Evolutionary conservation across 2,113 vertebrate species (phyloP), one percentile per base, ranked within the genome.

Genomic region (Poicephalus meyeri): DNA sequence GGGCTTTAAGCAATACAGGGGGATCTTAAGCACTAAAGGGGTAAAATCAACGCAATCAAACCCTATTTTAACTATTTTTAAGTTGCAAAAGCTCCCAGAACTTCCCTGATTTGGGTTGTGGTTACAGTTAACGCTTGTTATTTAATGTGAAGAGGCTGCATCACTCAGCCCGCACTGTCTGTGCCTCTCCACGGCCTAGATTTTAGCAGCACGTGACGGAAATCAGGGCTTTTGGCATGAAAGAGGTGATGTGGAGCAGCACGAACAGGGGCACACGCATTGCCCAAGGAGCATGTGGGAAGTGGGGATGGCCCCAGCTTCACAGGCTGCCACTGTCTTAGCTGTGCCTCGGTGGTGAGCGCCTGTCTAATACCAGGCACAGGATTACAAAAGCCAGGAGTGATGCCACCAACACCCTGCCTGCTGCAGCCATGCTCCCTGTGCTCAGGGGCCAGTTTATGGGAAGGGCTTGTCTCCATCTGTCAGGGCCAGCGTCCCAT

Each of bases 371-470:
- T 23, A 56, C 16, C 2, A 0, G 25, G 33, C 8, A 11, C 15
- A 0, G 66, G 50, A n/a, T n/a, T 56, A 56, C 33, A n/a, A 56
- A n/a, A 66, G 41, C 58, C 14, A 1, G 69, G 46, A 88, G 0
- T 1, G 35, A 47, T 18, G 68, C 42, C 2, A 5, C 44, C 2
- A 2, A 23, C 4, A 3, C 25, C n/a, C 8, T 1, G 2, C 18
- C 63, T 3, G 0, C 47, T 6, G 0, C 61, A 55, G 28, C 18
- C 37, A 2, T 10, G 0, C 26, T 7, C 24, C 47, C 3, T 0
- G 24, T 12, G 56, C 79, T 35, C 1, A 0, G 50, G 29, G 26
- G 16, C 24, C 35, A 0, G 0, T 25, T 72, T 79, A 44, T 79
- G 86, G 31, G 44, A 69, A 70, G 11, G 42, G 10, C 7, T 82